phyloP scores from a whole-genome alignment of 2,888 invertebrate species.

The Beris chalybata region DNA sequence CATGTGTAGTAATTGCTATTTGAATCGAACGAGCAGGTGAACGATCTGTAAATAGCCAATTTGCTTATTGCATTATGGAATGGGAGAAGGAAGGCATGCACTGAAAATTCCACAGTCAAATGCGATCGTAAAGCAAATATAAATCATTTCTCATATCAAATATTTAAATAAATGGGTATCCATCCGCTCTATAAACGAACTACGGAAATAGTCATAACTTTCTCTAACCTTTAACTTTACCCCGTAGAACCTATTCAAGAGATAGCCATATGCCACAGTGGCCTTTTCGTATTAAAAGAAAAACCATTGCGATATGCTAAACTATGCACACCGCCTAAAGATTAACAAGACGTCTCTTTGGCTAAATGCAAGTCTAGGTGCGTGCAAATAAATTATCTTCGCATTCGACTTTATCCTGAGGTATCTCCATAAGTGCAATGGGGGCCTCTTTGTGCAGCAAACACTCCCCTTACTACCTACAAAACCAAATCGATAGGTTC shows the following conservation, averaged over 20 bases:
- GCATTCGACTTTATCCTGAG: slow-evolving; percentile 34
- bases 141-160: no score
- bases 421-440: slow-evolving; percentile 28
- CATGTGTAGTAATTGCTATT: no score
- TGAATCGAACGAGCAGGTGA: no score
- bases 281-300: not conserved
- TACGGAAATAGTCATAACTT: slow-evolving; percentile 13
- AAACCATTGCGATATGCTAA: slow-evolving; percentile 16
- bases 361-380: slow-evolving; percentile 35
- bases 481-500: slow-evolving; percentile 15
- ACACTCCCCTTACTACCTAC: slow-evolving; percentile 7
- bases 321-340: slow-evolving; percentile 6
- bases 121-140: not conserved
- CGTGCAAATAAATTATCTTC: slow-evolving; percentile 40
- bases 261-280: slow-evolving; percentile 3
- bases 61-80: no score
- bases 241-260: not conserved
- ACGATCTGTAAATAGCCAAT: no score
- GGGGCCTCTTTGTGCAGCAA: slow-evolving; percentile 9
- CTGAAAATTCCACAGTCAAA: not conserved
- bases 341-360: not conserved
- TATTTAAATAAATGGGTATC: no score
- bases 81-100: not conserved
- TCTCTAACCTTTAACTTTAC: slow-evolving; percentile 26
- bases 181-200: slow-evolving; percentile 6